Percentiles rank a stretch among this genome's conserved stretches.
Evolutionary conservation across 2,113 vertebrate species (phyloP).

Genomic region (Trinectes maculatus): DNA sequence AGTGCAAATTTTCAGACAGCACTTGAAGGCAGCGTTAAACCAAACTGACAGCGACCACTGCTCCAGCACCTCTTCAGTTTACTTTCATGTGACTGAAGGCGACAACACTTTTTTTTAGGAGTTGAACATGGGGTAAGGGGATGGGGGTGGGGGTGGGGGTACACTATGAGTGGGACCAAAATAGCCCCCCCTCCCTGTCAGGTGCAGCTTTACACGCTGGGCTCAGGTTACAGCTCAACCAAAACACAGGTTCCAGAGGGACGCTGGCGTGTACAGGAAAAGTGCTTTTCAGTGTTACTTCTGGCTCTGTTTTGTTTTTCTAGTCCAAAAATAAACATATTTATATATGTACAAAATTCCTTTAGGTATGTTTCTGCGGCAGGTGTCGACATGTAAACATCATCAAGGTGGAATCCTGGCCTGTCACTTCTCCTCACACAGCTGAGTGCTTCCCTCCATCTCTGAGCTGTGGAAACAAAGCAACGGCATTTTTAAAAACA

Average conservation of each 20-base stretch:
- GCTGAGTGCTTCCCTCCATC: constrained; percentile 80
- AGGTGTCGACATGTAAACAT: constrained; percentile 76
- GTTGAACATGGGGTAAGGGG: not conserved
- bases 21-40: constrained; percentile 7
- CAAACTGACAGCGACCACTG: constrained; percentile 69
- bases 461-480: constrained; percentile 78
- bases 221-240: constrained; percentile 77
- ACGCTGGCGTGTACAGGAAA: constrained; percentile 63
- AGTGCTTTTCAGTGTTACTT: constrained; percentile 71
- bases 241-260: constrained; percentile 68
- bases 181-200: constrained; percentile 79
- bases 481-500: constrained; percentile 16
- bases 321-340: constrained; percentile 52
- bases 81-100: constrained; percentile 77
- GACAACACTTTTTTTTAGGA: constrained; percentile 32
- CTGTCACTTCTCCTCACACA: constrained; percentile 42
- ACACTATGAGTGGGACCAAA: constrained; percentile 80
- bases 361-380: constrained; percentile 14
- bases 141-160: constrained; percentile 22
- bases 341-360: constrained; percentile 26
- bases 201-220: constrained; percentile 79
- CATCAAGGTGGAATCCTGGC: not conserved
- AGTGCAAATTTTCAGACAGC: not conserved
- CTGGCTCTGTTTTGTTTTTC: not conserved
- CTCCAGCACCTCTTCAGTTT: constrained; percentile 75